Conservation (phyloP, 2,797 vertebrate genomes). For the Myotis vivesi region DNA sequence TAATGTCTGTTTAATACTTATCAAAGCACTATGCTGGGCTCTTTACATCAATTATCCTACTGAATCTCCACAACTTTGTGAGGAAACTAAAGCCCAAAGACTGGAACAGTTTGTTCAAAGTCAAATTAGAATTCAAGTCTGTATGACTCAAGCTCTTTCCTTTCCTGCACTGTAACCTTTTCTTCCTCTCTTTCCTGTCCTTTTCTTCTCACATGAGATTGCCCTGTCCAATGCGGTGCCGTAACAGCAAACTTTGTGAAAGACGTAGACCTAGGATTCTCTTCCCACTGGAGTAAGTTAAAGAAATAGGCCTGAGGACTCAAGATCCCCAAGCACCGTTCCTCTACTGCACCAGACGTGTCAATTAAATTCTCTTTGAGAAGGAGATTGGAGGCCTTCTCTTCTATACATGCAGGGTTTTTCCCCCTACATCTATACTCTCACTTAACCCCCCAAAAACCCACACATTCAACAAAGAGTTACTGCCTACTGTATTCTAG, state of each 20-base stretch:
- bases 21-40: background rate
- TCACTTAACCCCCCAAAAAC: background rate
- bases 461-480: background rate
- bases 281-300: background rate
- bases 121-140: background rate
- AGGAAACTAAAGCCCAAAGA: conserved; percentile 9
- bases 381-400: background rate
- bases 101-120: background rate
- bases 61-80: background rate
- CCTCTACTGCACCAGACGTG: background rate
- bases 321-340: background rate
- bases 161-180: background rate
- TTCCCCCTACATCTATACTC: background rate
- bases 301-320: background rate
- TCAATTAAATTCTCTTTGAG: background rate
- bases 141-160: background rate
- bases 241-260: background rate
- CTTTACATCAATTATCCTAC: background rate
- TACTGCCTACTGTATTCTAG: background rate
- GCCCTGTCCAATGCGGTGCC: background rate
- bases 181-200: background rate
- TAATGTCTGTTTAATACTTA: background rate
- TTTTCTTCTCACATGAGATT: background rate
- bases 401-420: background rate
- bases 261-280: background rate